phyloP scores from a whole-genome alignment of 2,888 invertebrate genomes.

The Acrocyrtus sp. region DNA sequence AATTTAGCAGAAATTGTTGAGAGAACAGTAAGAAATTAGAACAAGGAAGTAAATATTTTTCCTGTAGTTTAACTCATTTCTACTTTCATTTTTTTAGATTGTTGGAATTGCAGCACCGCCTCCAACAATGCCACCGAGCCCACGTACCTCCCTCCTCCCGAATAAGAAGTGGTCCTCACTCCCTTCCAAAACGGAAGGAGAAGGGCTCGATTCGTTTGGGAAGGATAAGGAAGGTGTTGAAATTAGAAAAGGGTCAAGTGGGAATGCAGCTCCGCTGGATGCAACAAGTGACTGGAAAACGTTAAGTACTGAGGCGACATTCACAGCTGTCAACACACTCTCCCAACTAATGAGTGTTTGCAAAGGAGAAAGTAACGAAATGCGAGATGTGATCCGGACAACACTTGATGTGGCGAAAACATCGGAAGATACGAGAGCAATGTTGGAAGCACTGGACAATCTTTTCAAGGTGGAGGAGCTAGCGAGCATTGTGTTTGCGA shows the following conservation, averaged over 20 bases:
- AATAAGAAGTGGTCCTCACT: conserved; percentile 63
- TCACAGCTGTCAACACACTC: conserved; percentile 60
- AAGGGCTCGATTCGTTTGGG: conserved; percentile 32
- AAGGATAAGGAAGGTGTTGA: conserved; percentile 29
- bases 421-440: conserved; percentile 62
- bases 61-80: not conserved
- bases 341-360: conserved; percentile 59
- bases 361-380: conserved; percentile 63
- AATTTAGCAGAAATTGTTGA: not conserved
- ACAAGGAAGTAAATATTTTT: not conserved
- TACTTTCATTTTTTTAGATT: conserved; percentile 46
- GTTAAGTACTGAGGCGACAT: conserved; percentile 62
- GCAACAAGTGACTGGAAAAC: conserved; percentile 59
- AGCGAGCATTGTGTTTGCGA: conserved; percentile 62
- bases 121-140: conserved; percentile 63
- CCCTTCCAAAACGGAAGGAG: conserved; percentile 58
- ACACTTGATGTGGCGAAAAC: conserved; percentile 63
- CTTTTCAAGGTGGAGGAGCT: conserved; percentile 61
- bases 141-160: conserved; percentile 60
- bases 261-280: conserved; percentile 35
- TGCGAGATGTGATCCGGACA: conserved; percentile 62
- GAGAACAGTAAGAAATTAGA: not conserved
- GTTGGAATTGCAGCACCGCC: conserved; percentile 62
- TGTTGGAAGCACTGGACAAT: conserved; percentile 62
- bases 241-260: conserved; percentile 25